These are phyloP conservation scores for Zosterops pallidus DNA, from an alignment of 2,113 vertebrate species.

Conservation along the genomic window DNA sequence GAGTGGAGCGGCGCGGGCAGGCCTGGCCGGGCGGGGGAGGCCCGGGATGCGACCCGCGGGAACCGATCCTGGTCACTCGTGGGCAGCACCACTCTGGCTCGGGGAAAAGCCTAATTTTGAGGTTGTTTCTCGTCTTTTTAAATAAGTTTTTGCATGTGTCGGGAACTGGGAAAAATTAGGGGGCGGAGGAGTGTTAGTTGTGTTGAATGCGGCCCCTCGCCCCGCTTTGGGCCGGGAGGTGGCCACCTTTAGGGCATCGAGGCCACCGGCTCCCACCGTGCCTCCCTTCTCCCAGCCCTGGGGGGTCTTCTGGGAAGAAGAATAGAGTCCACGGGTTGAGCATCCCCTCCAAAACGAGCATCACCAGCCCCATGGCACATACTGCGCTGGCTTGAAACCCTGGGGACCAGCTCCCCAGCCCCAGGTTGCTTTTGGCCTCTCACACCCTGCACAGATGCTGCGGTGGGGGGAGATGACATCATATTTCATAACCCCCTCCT, in stretches of 20 bases:
- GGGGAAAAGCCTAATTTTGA: neutral
- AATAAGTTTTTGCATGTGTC: neutral
- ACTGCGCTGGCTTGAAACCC: neutral
- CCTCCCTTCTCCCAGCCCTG: neutral
- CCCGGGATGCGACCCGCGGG: neutral
- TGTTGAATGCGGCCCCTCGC: neutral
- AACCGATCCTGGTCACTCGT: neutral
- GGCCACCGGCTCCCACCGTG: neutral
- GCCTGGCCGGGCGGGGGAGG: constrained; percentile 9
- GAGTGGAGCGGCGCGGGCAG: constrained; percentile 2
- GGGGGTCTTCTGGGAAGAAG: neutral
- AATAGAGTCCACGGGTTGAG: neutral
- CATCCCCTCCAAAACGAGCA: neutral
- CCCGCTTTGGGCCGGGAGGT: neutral
- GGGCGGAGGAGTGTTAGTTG: neutral
- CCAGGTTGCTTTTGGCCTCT: neutral
- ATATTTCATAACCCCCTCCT: neutral
- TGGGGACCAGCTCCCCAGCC: neutral
- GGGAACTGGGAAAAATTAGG: neutral
- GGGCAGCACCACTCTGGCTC: neutral
- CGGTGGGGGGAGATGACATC: neutral
- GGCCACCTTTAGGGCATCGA: neutral
- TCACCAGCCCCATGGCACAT: neutral
- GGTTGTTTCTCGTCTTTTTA: neutral
- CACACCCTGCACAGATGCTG: neutral